These are phyloP conservation scores for Eudasyphora cyanicolor DNA, from an alignment of 2,888 invertebrate species.

Conservation along the genomic window DNA sequence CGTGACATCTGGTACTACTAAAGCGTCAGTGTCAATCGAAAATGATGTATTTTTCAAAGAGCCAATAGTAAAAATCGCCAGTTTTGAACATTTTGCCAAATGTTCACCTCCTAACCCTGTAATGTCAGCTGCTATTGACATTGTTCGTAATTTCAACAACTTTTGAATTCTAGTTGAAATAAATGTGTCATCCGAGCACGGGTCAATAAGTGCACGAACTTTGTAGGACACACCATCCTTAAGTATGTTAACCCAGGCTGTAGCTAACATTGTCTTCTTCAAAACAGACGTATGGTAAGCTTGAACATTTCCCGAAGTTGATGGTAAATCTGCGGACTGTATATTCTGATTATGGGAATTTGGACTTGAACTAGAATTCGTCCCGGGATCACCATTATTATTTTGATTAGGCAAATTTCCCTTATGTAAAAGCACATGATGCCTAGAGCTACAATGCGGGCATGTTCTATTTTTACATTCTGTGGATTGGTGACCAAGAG, in stretches of 20 bases:
- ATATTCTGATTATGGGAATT: neutral
- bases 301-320: neutral
- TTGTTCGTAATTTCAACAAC: conserved; percentile 5
- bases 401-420: too few species aligned
- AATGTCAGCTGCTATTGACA: conserved; percentile 10
- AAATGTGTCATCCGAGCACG: conserved; percentile 50
- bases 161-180: conserved; percentile 42
- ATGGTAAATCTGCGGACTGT: neutral
- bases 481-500: too few species aligned
- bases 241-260: conserved; percentile 21
- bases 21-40: neutral
- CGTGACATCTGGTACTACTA: neutral
- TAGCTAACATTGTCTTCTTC: conserved; percentile 30
- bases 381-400: too few species aligned
- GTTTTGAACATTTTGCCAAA: neutral
- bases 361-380: too few species aligned
- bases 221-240: neutral
- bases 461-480: too few species aligned
- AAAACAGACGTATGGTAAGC: conserved; percentile 7
- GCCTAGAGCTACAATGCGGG: too few species aligned
- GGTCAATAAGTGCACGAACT: conserved; percentile 47
- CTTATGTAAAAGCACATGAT: too few species aligned
- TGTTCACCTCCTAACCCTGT: neutral
- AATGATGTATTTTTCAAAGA: neutral
- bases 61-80: neutral